phyloP scores from a whole-genome alignment of 2,797 vertebrate species.

The Setipinna tenuifilis region DNA sequence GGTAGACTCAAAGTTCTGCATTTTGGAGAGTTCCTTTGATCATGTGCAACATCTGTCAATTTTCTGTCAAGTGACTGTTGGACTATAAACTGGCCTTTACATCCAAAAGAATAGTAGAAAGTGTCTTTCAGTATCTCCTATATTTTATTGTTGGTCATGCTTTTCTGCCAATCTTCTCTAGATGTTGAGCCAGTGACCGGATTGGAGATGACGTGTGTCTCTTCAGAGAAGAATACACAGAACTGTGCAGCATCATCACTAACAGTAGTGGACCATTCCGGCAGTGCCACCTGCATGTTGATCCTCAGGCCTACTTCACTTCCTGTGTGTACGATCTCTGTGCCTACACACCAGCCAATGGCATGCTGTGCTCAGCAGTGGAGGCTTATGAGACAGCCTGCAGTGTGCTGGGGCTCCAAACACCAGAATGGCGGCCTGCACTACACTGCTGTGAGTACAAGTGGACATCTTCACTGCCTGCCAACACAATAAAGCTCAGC shows the following conservation, averaged over 20 bases:
- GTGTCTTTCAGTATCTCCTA: too few relatives aligned
- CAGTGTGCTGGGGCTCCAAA: conserved; percentile 43
- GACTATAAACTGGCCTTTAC: too few relatives aligned
- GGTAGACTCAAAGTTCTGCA: too few relatives aligned
- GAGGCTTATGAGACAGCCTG: conserved; percentile 68
- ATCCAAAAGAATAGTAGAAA: too few relatives aligned
- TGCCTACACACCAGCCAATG: conserved; percentile 64
- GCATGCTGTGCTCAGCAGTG: conserved; percentile 65
- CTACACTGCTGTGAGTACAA: conserved; percentile 49
- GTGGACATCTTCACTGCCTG: too few relatives aligned
- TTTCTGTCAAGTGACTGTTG: too few relatives aligned
- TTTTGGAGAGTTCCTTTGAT: too few relatives aligned
- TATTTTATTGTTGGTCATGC: too few relatives aligned
- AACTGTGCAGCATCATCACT: conserved; percentile 67
- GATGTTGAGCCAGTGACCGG: conserved; percentile 55
- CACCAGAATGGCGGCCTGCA: conserved; percentile 59
- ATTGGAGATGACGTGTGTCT: conserved; percentile 40
- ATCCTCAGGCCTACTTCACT: conserved; percentile 58
- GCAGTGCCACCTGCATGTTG: conserved; percentile 60
- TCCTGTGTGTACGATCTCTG: conserved; percentile 75
- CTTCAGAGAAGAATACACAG: conserved; percentile 54
- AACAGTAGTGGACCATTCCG: conserved; percentile 68
- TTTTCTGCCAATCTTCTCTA: conserved; percentile 41
- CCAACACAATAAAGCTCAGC: too few relatives aligned
- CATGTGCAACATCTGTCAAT: too few relatives aligned